Evolutionary conservation across 2,797 vertebrate species (phyloP).

Genomic region (Sphenopsis melanotis): DNA sequence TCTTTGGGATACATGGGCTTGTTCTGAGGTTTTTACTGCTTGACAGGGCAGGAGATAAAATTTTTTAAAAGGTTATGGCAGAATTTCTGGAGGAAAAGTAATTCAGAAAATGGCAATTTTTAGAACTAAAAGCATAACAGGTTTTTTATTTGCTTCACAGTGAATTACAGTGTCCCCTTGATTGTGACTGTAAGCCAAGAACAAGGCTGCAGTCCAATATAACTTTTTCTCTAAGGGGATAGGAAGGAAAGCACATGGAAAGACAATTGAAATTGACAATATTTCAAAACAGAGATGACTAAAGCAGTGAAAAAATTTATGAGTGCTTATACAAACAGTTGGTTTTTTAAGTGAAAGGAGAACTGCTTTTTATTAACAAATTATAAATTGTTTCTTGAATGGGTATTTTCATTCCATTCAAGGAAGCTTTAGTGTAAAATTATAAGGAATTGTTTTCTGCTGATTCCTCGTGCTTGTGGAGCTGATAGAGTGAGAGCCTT

Average conservation of each 20-base stretch:
- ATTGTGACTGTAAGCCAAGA: background rate
- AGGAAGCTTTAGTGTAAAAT: background rate
- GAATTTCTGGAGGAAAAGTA: background rate
- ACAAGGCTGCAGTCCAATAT: background rate
- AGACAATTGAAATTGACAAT: background rate
- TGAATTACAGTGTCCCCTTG: accelerated
- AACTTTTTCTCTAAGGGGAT: background rate
- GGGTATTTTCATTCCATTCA: background rate
- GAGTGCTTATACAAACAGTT: background rate
- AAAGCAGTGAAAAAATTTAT: background rate
- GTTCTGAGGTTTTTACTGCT: background rate
- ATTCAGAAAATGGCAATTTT: background rate
- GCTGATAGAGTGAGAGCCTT: background rate
- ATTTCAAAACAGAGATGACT: background rate
- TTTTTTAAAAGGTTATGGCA: background rate
- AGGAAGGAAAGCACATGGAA: background rate
- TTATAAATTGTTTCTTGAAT: background rate
- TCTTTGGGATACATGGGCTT: background rate
- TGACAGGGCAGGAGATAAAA: background rate
- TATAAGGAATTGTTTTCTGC: background rate
- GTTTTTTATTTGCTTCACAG: background rate
- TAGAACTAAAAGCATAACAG: background rate
- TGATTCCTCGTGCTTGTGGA: background rate
- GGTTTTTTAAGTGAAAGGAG: background rate
- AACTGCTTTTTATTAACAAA: background rate